phyloP scores from a whole-genome alignment of 2,113 vertebrate genomes.

The Malurus melanocephalus region DNA sequence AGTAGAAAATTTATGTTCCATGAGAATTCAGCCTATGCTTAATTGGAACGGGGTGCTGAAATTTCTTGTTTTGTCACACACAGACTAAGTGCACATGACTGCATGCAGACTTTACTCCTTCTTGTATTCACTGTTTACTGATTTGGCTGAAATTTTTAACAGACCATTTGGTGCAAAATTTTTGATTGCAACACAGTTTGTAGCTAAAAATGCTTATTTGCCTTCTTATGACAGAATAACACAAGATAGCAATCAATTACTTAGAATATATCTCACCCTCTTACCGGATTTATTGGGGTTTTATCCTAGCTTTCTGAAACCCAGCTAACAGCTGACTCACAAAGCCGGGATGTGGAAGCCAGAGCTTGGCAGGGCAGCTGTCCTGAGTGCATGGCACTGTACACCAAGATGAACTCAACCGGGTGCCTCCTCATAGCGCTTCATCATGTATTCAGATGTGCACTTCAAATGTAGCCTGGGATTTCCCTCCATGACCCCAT shows the following conservation, averaged over 20 bases:
- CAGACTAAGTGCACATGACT: neutral
- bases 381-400: neutral
- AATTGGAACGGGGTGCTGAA: conserved; percentile 8
- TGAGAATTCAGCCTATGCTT: conserved; percentile 22
- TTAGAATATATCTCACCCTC: neutral
- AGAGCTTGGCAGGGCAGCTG: neutral
- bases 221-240: neutral
- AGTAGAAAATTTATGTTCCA: conserved; percentile 29
- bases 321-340: neutral
- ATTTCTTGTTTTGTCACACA: conserved; percentile 52
- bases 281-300: neutral
- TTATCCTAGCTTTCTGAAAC: neutral
- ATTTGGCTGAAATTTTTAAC: conserved; percentile 48
- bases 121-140: conserved; percentile 17
- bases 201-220: neutral
- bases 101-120: conserved; percentile 20
- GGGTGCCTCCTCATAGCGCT: neutral
- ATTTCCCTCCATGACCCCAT: neutral
- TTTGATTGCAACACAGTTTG: neutral
- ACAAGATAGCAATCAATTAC: neutral
- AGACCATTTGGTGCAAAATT: conserved; percentile 11
- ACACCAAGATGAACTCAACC: neutral
- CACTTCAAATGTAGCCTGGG: neutral
- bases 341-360: neutral
- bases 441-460: neutral